A percentile compares a stretch with the other conserved stretches of the same genome.
These are phyloP conservation scores for Diabrotica undecimpunctata DNA, from an alignment of 1,140 invertebrate species.

Conservation along the genomic window DNA sequence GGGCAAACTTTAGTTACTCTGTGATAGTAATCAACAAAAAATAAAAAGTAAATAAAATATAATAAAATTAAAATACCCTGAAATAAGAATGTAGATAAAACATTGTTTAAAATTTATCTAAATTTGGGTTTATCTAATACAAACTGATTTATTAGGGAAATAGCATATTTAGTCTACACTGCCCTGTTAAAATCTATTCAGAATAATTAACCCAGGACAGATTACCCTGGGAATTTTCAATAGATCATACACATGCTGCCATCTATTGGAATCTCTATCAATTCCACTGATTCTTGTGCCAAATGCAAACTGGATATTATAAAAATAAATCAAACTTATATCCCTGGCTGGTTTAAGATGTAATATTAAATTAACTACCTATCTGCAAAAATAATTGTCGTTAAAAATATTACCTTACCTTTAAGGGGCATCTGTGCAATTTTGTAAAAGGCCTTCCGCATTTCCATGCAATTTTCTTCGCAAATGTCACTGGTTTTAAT, in stretches of 20 bases:
- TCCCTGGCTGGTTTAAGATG: neutral
- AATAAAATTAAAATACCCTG: too few species aligned
- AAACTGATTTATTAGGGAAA: too few species aligned
- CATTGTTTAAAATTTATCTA: too few species aligned
- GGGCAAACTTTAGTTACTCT: too few species aligned
- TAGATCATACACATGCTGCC: neutral
- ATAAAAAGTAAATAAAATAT: too few species aligned
- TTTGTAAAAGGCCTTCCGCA: neutral
- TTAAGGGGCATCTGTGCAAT: neutral
- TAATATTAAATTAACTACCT: neutral
- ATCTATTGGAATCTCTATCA: neutral
- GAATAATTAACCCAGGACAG: neutral
- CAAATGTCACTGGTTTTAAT: neutral
- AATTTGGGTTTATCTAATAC: too few species aligned
- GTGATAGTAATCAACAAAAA: too few species aligned
- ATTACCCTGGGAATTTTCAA: conserved; percentile 2
- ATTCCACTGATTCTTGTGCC: neutral
- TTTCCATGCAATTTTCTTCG: neutral
- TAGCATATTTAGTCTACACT: too few species aligned
- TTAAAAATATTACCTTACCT: neutral
- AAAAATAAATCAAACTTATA: neutral
- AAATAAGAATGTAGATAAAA: too few species aligned
- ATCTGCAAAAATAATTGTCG: neutral
- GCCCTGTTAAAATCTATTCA: too few species aligned
- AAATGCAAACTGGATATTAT: neutral